phyloP scores from a whole-genome alignment of 2,113 vertebrate genomes.

The Etia nguti region DNA sequence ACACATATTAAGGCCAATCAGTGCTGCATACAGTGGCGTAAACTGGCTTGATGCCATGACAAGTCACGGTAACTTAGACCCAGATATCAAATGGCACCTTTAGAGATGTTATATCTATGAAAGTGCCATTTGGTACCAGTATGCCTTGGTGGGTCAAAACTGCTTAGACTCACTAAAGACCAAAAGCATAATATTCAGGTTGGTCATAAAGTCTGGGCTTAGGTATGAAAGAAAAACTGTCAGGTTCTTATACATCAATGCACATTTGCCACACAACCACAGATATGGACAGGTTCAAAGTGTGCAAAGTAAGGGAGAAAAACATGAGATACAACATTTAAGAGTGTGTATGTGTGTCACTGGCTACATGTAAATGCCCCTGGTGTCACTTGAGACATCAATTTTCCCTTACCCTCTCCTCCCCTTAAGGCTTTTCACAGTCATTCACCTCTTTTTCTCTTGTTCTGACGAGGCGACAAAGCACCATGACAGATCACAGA shows the following conservation, averaged over 20 bases:
- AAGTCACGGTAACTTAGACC: not conserved
- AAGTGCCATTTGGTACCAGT: not conserved
- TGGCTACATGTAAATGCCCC: conserved; percentile 20
- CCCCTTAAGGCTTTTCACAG: conserved; percentile 23
- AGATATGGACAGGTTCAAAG: not conserved
- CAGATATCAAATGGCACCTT: not conserved
- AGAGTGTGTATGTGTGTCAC: not conserved
- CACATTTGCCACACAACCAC: not conserved
- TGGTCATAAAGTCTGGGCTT: not conserved
- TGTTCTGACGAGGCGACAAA: conserved; percentile 41
- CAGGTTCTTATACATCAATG: not conserved
- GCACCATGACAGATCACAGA: conserved; percentile 33
- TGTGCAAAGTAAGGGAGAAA: not conserved
- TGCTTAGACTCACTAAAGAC: not conserved
- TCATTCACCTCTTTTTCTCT: conserved; percentile 24
- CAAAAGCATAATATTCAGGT: not conserved
- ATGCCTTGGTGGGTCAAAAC: not conserved
- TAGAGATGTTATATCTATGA: not conserved
- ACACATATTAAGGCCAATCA: not conserved
- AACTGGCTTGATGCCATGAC: not conserved
- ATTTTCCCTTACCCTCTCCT: not conserved
- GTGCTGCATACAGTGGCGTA: not conserved
- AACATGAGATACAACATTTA: not conserved
- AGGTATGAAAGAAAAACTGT: not conserved
- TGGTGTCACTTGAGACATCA: conserved; percentile 28